These are phyloP conservation scores for Brachyhypopomus gauderio DNA, from an alignment of 2,113 vertebrate genomes.

Conservation along the genomic window DNA sequence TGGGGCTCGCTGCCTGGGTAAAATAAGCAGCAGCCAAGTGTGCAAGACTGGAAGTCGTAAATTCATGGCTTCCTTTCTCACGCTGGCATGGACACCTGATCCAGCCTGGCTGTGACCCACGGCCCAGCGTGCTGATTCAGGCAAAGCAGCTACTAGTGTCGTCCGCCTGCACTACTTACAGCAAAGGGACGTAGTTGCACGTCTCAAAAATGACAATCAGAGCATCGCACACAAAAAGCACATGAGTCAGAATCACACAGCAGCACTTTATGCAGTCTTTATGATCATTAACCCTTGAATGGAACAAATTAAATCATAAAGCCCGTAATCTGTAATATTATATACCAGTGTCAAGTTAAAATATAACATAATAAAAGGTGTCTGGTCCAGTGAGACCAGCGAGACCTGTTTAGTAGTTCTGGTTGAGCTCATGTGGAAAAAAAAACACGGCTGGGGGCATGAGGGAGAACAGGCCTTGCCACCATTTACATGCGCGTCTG, in stretches of 20 bases:
- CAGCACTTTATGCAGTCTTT: background rate
- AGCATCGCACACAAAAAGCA: no score
- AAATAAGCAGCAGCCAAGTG: background rate
- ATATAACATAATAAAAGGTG: no score
- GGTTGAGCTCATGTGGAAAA: no score
- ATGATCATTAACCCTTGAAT: background rate
- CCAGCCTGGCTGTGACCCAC: background rate
- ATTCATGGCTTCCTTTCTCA: background rate
- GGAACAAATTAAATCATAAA: background rate
- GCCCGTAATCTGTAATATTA: background rate
- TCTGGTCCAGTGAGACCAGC: no score
- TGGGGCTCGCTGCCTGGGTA: background rate
- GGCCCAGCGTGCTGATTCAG: background rate
- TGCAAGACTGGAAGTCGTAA: constrained; percentile 19
- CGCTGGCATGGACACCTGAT: background rate
- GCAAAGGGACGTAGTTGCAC: background rate
- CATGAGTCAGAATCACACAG: no score
- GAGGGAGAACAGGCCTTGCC: no score
- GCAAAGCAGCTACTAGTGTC: background rate
- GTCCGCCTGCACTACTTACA: background rate
- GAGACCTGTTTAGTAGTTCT: no score
- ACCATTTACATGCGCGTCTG: no score
- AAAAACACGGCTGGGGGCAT: no score
- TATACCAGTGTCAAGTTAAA: no score
- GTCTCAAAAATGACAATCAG: background rate